A percentile compares a stretch with the other conserved stretches of the same genome.
These are phyloP conservation scores for Drosophila jambulina DNA, from an alignment of 1,140 invertebrate genomes.

Conservation along the genomic window DNA sequence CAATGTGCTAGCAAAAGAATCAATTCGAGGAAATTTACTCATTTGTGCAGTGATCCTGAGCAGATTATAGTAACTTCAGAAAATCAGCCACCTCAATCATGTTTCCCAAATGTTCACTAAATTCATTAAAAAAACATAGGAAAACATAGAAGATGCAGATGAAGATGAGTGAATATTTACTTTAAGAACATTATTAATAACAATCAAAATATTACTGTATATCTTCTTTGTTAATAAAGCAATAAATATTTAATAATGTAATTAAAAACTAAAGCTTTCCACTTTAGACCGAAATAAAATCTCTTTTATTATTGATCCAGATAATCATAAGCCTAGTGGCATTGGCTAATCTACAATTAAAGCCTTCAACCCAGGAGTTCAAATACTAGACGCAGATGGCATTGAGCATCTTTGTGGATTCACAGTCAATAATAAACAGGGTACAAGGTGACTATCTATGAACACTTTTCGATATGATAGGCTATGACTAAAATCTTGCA, in stretches of 20 bases:
- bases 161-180: neutral
- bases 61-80: neutral
- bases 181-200: neutral
- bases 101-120: neutral
- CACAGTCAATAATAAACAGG: conserved; percentile 8
- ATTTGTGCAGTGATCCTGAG: neutral
- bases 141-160: neutral
- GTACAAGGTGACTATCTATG: neutral
- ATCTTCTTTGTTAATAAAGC: neutral
- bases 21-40: neutral
- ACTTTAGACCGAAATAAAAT: neutral
- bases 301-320: neutral
- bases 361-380: conserved; percentile 11
- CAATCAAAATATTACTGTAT: neutral
- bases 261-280: neutral
- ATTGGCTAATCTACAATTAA: neutral
- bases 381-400: neutral
- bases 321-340: neutral
- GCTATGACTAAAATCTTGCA: neutral
- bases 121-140: neutral
- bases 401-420: conserved; percentile 18
- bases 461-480: neutral
- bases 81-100: neutral
- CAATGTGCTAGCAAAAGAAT: neutral
- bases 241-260: neutral